Conservation (phyloP, 2,797 vertebrate genomes). For the Mormyrus proboscirostris region DNA sequence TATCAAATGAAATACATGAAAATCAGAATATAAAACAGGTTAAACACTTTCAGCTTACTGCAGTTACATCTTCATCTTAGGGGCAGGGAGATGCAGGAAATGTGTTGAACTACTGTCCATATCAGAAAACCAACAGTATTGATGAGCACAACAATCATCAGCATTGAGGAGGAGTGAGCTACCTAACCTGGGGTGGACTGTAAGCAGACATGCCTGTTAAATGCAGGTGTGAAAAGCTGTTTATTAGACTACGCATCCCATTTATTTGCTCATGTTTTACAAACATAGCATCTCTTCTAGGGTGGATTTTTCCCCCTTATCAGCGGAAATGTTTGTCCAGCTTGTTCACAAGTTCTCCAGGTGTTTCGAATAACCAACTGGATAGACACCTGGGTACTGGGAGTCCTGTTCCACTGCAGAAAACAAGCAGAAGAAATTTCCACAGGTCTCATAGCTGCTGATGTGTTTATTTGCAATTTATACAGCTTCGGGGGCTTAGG, state of each 20-base stretch:
- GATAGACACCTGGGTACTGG: not conserved
- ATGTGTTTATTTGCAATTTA: not conserved
- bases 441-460: not conserved
- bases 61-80: not conserved
- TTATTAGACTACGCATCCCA: not conserved
- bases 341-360: not conserved
- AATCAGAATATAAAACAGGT: not conserved
- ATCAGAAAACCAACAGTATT: not conserved
- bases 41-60: not conserved
- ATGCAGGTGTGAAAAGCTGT: not conserved
- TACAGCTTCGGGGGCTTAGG: not conserved
- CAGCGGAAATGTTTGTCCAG: not conserved
- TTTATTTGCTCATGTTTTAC: not conserved
- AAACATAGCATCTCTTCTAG: not conserved
- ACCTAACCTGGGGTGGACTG: too few relatives aligned
- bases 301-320: not conserved
- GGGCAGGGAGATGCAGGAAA: not conserved
- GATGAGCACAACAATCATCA: not conserved
- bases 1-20: not conserved
- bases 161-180: not conserved
- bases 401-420: not conserved
- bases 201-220: not conserved
- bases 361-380: not conserved
- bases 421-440: not conserved
- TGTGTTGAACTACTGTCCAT: not conserved